These are phyloP conservation scores for Umimayanthus kanabou DNA, from an alignment of 92 coral and sea anemone species.

Conservation along the genomic window DNA sequence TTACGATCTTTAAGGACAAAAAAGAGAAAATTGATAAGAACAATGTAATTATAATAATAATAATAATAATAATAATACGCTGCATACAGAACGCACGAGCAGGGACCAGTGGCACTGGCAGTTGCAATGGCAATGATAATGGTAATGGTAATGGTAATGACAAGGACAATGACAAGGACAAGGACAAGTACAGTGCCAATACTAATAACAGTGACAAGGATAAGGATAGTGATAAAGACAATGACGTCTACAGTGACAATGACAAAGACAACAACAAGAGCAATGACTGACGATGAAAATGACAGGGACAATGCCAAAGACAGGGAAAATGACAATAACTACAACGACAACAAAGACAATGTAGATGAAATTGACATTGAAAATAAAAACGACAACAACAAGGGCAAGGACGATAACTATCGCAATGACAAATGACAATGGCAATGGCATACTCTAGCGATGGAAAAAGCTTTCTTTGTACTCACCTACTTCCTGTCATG, in stretches of 20 bases:
- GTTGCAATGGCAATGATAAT: no score
- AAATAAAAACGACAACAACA: background rate
- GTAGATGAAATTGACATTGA: background rate
- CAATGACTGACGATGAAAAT: background rate
- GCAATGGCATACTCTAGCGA: background rate
- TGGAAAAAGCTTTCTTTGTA: background rate
- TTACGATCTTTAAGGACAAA: no score
- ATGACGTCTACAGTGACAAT: background rate
- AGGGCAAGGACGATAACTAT: background rate
- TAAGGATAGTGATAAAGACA: background rate
- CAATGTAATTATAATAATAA: no score
- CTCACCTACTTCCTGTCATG: slow-evolving; percentile 19
- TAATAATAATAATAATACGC: no score
- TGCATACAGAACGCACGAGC: no score
- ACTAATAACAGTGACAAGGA: background rate
- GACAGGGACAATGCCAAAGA: background rate
- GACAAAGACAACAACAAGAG: background rate
- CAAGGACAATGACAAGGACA: no score
- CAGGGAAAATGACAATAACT: background rate
- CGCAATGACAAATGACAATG: background rate
- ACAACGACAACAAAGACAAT: background rate
- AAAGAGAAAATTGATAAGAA: no score
- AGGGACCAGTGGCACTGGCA: no score
- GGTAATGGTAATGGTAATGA: no score
- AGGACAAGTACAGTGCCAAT: background rate